Evolutionary conservation across 2,797 vertebrate species (phyloP).

Genomic region (Mustela erminea): DNA sequence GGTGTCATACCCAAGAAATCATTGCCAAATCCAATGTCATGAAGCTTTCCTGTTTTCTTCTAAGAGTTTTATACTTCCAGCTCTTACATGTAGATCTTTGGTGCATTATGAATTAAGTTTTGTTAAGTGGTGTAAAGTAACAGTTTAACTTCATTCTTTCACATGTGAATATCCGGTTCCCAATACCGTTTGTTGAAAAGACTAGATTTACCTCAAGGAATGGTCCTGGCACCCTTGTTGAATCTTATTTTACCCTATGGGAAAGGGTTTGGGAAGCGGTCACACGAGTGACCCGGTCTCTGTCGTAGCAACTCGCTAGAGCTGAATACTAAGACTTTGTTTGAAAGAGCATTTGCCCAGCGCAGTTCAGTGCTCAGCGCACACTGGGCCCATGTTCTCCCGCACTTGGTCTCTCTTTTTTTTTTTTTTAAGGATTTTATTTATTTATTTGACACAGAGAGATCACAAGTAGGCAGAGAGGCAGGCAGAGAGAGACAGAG

Average conservation of each 20-base stretch:
- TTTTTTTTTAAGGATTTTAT: no score
- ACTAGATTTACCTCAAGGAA: background rate
- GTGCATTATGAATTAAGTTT: constrained; percentile 29
- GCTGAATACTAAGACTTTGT: background rate
- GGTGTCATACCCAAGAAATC: background rate
- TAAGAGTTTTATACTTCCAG: background rate
- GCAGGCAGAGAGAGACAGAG: no score
- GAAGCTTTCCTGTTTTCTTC: background rate
- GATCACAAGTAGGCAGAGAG: no score
- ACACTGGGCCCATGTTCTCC: background rate
- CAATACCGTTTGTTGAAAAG: background rate
- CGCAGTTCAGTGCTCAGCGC: background rate
- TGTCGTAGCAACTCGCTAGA: background rate
- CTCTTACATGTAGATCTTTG: background rate
- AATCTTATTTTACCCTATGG: background rate
- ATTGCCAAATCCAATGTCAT: background rate
- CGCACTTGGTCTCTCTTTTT: background rate
- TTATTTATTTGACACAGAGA: no score
- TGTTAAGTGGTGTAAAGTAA: background rate
- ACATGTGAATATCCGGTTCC: background rate
- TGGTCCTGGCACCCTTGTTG: background rate
- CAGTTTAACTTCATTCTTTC: constrained; percentile 1
- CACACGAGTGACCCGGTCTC: background rate
- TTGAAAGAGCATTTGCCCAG: background rate
- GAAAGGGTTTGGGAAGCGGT: background rate